Conservation (phyloP, 1,140 invertebrate species). For the Protaetia brevitarsis region DNA sequence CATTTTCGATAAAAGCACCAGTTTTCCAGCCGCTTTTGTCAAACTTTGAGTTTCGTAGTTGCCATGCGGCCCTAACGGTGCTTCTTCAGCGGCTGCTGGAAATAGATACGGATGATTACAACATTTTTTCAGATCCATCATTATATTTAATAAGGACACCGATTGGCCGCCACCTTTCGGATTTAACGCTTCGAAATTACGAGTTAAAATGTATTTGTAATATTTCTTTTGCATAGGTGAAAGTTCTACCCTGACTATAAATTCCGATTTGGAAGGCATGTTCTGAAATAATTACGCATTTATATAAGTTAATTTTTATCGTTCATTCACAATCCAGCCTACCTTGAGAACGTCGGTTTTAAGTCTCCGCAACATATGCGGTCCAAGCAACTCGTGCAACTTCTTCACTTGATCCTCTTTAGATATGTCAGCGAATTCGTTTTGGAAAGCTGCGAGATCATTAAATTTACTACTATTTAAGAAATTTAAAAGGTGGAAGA, state of each 20-base stretch:
- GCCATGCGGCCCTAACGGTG: constrained; percentile 84
- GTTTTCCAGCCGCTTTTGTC: constrained; percentile 94
- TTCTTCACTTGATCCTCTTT: constrained; percentile 99
- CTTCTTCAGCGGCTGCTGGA: constrained; percentile 91
- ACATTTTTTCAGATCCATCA: constrained; percentile 99
- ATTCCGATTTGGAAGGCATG: constrained; percentile 99
- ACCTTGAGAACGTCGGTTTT: constrained; percentile 97
- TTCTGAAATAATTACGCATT: constrained; percentile 55
- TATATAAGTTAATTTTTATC: not conserved
- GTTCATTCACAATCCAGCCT: too few species aligned
- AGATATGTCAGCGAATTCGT: constrained; percentile 98
- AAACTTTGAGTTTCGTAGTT: constrained; percentile 92
- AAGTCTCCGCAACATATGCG: constrained; percentile 95
- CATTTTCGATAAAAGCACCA: constrained; percentile 95
- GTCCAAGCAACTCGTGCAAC: constrained; percentile 96
- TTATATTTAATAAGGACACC: constrained; percentile 96
- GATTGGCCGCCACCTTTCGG: constrained; percentile 92
- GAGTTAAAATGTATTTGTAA: constrained; percentile 98
- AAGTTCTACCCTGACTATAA: constrained; percentile 97
- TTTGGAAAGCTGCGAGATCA: constrained; percentile 92
- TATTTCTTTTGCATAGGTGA: constrained; percentile 99
- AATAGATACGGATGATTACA: constrained; percentile 99
- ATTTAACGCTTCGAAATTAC: constrained; percentile 97
- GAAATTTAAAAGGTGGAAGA: constrained; percentile 99
- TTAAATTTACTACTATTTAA: constrained; percentile 95